Conservation (phyloP, 1,140 invertebrate genomes). For the Lordiphosa mommai region DNA sequence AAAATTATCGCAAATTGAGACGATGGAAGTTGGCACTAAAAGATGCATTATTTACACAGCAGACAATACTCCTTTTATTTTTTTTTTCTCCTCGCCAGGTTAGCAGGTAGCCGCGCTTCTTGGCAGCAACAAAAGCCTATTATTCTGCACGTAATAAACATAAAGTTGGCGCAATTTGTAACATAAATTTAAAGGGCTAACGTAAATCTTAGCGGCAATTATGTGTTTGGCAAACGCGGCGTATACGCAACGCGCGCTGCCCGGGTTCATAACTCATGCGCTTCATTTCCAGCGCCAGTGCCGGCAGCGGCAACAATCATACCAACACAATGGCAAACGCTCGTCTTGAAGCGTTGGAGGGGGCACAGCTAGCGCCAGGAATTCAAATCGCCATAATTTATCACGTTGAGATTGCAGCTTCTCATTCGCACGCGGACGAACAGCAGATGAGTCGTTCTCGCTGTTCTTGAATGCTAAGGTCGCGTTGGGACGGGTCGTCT, state of each 20-base stretch:
- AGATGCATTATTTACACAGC: conserved; percentile 58
- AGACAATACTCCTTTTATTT: conserved; percentile 53
- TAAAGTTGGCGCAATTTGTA: conserved; percentile 67
- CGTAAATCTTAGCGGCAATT: conserved; percentile 69
- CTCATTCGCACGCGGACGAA: conserved; percentile 40
- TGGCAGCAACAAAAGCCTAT: conserved; percentile 59
- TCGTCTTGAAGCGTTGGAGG: background rate
- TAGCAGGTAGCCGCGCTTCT: conserved; percentile 3
- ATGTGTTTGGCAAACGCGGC: conserved; percentile 58
- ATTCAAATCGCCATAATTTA: conserved; percentile 70
- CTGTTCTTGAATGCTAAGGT: background rate
- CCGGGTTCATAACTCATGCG: conserved; percentile 60
- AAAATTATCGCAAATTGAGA: conserved; percentile 18
- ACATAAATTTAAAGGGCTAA: conserved; percentile 63
- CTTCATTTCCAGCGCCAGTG: conserved; percentile 44
- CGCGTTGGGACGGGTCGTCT: background rate
- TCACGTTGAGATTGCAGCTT: conserved; percentile 68
- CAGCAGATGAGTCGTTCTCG: conserved; percentile 28
- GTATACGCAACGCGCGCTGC: conserved; percentile 46
- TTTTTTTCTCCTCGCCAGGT: conserved; percentile 22
- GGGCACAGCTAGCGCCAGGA: conserved; percentile 39
- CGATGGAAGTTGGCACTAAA: conserved; percentile 41
- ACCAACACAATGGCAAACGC: conserved; percentile 14
- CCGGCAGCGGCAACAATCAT: conserved; percentile 11
- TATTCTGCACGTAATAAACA: conserved; percentile 72